phyloP scores from a whole-genome alignment of 2,797 vertebrate genomes.

The Synaphobranchus kaupii region DNA sequence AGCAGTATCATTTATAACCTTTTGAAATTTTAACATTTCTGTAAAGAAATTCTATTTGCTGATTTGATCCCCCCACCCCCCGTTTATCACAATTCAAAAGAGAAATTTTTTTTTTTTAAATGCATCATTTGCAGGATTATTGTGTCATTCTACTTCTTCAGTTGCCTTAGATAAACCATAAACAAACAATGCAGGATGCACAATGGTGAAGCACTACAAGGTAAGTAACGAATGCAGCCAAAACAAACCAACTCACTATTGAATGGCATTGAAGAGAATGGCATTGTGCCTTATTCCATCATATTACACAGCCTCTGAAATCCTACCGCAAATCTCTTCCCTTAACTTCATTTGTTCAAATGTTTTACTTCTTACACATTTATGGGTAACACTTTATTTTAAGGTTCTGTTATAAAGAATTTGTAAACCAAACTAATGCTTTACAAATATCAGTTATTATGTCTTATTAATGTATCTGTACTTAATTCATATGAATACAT shows the following conservation, averaged over 20 bases:
- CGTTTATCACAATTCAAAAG: background rate
- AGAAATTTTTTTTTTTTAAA: constrained; percentile 49
- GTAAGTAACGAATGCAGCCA: constrained; percentile 36
- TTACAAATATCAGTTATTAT: too few species aligned
- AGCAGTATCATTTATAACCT: background rate
- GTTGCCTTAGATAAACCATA: constrained; percentile 22
- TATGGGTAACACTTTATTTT: too few species aligned
- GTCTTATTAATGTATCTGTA: too few species aligned
- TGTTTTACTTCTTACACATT: too few species aligned
- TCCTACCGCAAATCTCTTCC: too few species aligned
- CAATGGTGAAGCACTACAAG: constrained; percentile 14
- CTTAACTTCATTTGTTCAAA: too few species aligned
- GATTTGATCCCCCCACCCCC: background rate
- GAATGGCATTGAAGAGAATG: background rate
- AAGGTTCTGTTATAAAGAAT: too few species aligned
- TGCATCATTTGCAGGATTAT: constrained; percentile 55
- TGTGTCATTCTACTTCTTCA: constrained; percentile 37
- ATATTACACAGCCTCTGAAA: too few species aligned
- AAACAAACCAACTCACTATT: constrained; percentile 23
- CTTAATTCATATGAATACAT: too few species aligned
- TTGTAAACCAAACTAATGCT: too few species aligned
- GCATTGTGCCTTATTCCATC: background rate
- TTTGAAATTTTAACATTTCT: background rate
- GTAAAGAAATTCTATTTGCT: background rate
- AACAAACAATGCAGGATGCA: constrained; percentile 30